These are phyloP conservation scores for Urocolius indicus DNA, from an alignment of 2,113 vertebrate genomes.

Conservation along the genomic window DNA sequence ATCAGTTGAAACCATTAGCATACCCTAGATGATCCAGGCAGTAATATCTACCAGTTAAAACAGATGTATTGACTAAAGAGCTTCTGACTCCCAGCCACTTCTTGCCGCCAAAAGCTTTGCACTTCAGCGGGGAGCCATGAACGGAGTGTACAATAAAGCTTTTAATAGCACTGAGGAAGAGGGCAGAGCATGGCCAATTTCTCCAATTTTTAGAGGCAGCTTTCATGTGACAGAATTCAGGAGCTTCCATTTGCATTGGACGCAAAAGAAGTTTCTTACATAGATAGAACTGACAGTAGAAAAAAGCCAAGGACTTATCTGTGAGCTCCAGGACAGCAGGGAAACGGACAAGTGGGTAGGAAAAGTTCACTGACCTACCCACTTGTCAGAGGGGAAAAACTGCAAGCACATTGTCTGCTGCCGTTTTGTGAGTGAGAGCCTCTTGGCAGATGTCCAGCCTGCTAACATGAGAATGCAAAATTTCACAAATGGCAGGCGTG, in stretches of 20 bases:
- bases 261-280: background rate
- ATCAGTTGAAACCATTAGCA: background rate
- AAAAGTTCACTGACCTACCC: slow-evolving; percentile 25
- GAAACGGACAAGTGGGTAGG: background rate
- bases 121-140: slow-evolving; percentile 3
- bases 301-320: slow-evolving; percentile 37
- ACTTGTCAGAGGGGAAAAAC: slow-evolving; percentile 6
- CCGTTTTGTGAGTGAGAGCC: background rate
- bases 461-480: background rate
- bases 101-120: background rate
- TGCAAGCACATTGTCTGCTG: slow-evolving; percentile 10
- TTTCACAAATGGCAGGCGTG: background rate
- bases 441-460: background rate
- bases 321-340: background rate
- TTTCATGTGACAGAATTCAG: slow-evolving; percentile 42
- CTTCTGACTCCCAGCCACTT: background rate
- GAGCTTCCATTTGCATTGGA: slow-evolving; percentile 47
- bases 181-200: slow-evolving; percentile 28
- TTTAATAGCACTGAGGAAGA: slow-evolving; percentile 19
- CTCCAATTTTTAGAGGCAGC: slow-evolving; percentile 16
- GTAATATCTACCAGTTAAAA: background rate
- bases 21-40: background rate
- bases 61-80: background rate
- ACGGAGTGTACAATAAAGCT: background rate
- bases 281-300: slow-evolving; percentile 48